Percentiles rank a stretch among this genome's conserved stretches.
phyloP scores from a whole-genome alignment of 2,113 vertebrate species.

The Equus quagga region DNA sequence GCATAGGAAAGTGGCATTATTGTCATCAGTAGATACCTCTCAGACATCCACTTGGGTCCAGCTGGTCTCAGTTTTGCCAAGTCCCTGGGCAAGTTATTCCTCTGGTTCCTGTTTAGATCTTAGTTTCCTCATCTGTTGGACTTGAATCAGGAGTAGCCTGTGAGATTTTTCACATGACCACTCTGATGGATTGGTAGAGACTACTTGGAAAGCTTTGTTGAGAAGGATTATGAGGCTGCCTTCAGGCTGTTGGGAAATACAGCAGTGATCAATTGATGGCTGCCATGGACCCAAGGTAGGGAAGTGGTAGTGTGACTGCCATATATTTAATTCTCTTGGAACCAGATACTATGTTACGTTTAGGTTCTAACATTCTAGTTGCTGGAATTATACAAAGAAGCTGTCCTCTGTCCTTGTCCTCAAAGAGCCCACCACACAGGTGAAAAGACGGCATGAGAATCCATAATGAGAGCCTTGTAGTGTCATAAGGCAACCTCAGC shows the following conservation, averaged over 20 bases:
- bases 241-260: not conserved
- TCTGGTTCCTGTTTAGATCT: slow-evolving; percentile 14
- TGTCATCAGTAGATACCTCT: not conserved
- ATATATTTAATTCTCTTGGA: not conserved
- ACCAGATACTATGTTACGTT: not conserved
- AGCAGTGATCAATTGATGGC: not conserved
- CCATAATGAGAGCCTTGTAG: rapidly evolving
- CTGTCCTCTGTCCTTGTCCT: not conserved
- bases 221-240: not conserved
- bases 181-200: not conserved
- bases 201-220: not conserved
- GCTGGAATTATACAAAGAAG: not conserved
- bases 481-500: not conserved
- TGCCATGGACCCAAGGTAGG: too few relatives aligned
- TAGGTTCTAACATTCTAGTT: not conserved
- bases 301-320: not conserved
- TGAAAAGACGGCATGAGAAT: not conserved
- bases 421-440: not conserved
- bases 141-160: not conserved
- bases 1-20: not conserved
- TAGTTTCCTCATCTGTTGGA: not conserved
- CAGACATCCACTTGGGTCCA: not conserved
- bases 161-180: not conserved
- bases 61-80: not conserved
- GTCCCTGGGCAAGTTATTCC: not conserved